Conservation (phyloP, 2,797 vertebrate species). For the Agapornis canus region DNA sequence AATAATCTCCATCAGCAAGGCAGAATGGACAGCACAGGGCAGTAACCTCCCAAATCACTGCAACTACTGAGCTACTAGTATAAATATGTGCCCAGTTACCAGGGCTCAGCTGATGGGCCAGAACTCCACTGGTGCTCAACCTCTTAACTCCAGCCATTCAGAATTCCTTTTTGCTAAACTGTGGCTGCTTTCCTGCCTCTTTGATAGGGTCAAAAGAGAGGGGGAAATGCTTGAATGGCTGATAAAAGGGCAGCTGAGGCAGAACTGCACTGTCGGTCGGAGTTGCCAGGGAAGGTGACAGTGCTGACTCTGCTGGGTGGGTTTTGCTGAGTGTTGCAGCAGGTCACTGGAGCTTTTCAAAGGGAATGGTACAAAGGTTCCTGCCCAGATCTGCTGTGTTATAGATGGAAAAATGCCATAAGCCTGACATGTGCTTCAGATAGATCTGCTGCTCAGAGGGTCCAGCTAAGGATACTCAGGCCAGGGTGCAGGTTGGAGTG, state of each 20-base stretch:
- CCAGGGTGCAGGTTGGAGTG: not conserved
- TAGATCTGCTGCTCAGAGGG: not conserved
- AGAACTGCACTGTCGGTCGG: not conserved
- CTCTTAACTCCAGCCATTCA: not conserved
- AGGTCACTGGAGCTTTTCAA: slow-evolving; percentile 8
- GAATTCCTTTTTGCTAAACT: not conserved
- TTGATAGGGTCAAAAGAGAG: not conserved
- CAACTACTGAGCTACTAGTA: not conserved
- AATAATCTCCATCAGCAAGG: not conserved
- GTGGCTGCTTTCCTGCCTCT: not conserved
- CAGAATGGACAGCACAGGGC: not conserved
- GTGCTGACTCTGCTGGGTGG: not conserved
- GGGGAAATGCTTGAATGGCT: not conserved
- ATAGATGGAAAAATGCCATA: not conserved
- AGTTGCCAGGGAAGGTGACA: not conserved
- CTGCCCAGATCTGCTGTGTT: not conserved
- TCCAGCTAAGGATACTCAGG: not conserved
- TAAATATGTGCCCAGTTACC: not conserved
- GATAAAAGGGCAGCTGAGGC: not conserved
- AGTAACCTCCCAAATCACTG: not conserved
- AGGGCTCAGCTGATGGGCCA: not conserved
- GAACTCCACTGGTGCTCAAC: not conserved
- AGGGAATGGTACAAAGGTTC: slow-evolving; percentile 12
- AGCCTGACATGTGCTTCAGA: not conserved
- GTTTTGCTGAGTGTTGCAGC: not conserved